Evolutionary conservation across 2,888 invertebrate species (phyloP).

Genomic region (Himalopsyche anomala): DNA sequence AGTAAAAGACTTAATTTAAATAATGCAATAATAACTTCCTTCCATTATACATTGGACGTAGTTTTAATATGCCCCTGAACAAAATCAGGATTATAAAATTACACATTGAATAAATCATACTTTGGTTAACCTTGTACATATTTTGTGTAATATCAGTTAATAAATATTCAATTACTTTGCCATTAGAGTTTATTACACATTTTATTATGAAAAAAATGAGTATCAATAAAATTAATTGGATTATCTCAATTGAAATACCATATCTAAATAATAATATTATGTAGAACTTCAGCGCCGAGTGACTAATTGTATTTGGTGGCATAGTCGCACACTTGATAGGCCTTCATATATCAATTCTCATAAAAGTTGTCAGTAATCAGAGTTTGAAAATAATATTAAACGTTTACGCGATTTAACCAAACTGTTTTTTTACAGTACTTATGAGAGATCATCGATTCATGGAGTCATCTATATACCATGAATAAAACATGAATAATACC

Average conservation of each 20-base stretch:
- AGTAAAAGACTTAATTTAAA: too few relatives aligned
- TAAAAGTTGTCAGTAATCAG: background rate
- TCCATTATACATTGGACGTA: too few relatives aligned
- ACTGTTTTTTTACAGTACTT: too few relatives aligned
- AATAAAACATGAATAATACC: too few relatives aligned
- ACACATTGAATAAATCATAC: background rate
- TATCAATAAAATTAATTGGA: conserved; percentile 31
- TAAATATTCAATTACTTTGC: conserved; percentile 20
- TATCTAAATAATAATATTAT: background rate
- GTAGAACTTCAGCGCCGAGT: background rate
- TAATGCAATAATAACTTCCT: too few relatives aligned
- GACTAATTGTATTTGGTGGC: background rate
- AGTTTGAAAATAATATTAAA: background rate
- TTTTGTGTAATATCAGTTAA: background rate
- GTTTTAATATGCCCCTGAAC: too few relatives aligned
- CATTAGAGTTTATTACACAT: conserved; percentile 16
- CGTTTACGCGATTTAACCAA: too few relatives aligned
- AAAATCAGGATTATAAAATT: background rate
- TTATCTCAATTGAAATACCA: conserved; percentile 16
- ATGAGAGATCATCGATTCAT: too few relatives aligned
- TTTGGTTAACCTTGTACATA: background rate
- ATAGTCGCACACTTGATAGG: background rate
- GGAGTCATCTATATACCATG: too few relatives aligned
- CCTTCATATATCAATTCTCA: background rate
- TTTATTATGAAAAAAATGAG: background rate